Evolutionary conservation across 2,888 invertebrate genomes (phyloP), one percentile per base, ranked within the genome.

Genomic region (Ditula angustiorana): DNA sequence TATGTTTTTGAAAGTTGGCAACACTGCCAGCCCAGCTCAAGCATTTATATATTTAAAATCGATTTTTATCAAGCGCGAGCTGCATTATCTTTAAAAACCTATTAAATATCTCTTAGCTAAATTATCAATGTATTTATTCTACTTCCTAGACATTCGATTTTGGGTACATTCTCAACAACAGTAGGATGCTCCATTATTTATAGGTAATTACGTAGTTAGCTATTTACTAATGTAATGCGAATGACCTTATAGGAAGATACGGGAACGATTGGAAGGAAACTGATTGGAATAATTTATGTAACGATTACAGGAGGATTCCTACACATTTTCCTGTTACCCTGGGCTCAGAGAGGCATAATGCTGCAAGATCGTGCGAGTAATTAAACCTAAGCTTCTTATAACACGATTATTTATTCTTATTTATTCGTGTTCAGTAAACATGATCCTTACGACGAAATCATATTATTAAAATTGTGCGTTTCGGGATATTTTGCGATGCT

Each of bases 231-330:
- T 30, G 28, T 50, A 21, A 57, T 44, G 57, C 44, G 44, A 62
- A 63, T 58, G 50, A 63, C 63, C 63, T 33, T 33, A 49, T 16
- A 49, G 19, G 16, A 55, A 26, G 62, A 44, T 50, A 57, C 24
- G 62, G 50, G 55, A 57, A 33, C 53, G 60, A 52, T 64, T 59
- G 71, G 72, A 77, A 75, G 79, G 77, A 76, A 69, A 70, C 64
- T 72, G 73, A 79, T 76, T 75, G 74, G 71, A 74, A 74, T 77
- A 74, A 80, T 74, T 75, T 74, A 74, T 67, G 57, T 50, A 44
- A 41, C 58, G 63, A 66, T 61, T 57, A 44, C 19, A 33, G 33
- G 55, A 47, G 50, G n/a, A 53, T 61, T 30, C 53, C 24, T 16
- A 33, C 44, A 55, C 24, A 52, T 66, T 68, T 69, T 68, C 58